phyloP scores from a whole-genome alignment of 2,113 vertebrate genomes.

The Macheiramphus alcinus region DNA sequence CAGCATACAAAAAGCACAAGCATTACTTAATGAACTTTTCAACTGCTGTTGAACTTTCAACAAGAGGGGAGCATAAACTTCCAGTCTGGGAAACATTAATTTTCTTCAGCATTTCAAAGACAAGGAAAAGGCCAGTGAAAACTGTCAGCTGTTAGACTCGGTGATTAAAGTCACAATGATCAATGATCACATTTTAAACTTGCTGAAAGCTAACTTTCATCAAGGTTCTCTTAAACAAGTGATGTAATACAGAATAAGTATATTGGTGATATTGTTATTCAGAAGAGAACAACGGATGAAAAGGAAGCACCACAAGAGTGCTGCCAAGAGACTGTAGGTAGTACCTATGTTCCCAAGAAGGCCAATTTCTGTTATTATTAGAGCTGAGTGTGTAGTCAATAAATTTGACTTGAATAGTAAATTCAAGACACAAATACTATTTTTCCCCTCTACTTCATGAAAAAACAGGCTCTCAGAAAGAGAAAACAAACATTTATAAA shows the following conservation, averaged over 20 bases:
- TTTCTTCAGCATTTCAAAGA: not conserved
- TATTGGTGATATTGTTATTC: not conserved
- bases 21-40: not conserved
- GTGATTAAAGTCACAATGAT: not conserved
- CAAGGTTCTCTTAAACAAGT: not conserved
- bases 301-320: not conserved
- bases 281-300: not conserved
- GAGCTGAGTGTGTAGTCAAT: not conserved
- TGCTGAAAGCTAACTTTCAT: not conserved
- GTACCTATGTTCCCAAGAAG: not conserved
- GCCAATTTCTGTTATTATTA: not conserved
- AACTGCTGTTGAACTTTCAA: not conserved
- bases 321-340: not conserved
- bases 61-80: not conserved
- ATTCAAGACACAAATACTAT: not conserved
- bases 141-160: not conserved
- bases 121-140: not conserved
- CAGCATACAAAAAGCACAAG: not conserved
- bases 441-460: not conserved
- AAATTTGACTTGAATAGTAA: not conserved
- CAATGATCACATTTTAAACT: not conserved
- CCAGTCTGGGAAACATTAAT: not conserved
- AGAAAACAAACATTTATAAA: not conserved
- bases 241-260: not conserved
- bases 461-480: not conserved